phyloP scores from a whole-genome alignment of 2,113 vertebrate species.

The Callipepla squamata region DNA sequence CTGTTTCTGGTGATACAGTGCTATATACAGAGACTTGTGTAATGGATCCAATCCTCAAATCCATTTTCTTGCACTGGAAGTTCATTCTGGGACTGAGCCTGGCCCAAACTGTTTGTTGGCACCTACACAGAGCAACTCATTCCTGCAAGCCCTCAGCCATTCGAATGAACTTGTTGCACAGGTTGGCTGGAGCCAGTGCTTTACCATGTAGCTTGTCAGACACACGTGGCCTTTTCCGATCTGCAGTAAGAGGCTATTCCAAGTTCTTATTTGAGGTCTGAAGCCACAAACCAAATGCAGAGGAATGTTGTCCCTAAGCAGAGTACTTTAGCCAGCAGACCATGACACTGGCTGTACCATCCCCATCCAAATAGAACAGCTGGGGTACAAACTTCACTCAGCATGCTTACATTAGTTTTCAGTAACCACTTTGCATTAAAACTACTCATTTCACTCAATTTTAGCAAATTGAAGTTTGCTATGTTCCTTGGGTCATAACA shows the following conservation, averaged over 20 bases:
- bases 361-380: background rate
- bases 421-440: background rate
- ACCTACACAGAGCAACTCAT: rapidly evolving
- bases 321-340: background rate
- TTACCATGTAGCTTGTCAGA: background rate
- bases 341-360: background rate
- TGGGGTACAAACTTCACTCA: background rate
- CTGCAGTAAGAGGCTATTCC: background rate
- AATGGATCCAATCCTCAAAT: background rate
- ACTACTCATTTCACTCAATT: background rate
- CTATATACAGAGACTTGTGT: background rate
- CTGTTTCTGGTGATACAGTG: background rate
- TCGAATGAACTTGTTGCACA: rapidly evolving
- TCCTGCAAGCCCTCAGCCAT: background rate
- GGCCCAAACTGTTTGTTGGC: background rate
- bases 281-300: background rate
- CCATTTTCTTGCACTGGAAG: background rate
- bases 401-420: background rate
- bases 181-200: background rate
- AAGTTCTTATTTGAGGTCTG: background rate
- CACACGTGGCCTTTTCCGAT: background rate
- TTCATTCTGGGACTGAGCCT: background rate
- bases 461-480: background rate
- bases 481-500: background rate
- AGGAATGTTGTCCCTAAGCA: rapidly evolving